Conservation (phyloP, 2,888 invertebrate species). For the Catocala fraxini region DNA sequence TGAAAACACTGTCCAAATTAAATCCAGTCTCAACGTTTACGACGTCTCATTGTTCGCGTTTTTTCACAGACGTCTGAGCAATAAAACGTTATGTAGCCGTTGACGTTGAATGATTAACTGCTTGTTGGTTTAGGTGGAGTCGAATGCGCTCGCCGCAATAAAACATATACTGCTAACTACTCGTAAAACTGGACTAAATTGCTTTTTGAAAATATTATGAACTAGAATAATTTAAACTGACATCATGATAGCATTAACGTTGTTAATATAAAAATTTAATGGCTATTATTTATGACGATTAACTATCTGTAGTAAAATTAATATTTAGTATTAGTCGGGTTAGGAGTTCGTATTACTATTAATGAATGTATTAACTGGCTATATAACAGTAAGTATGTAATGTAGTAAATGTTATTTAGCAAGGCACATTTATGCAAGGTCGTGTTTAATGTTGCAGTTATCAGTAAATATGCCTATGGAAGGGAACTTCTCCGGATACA, state of each 20-base stretch:
- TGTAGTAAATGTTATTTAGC: no score
- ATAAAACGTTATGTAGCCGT: slow-evolving; percentile 60
- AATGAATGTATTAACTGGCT: no score
- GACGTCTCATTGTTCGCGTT: slow-evolving; percentile 60
- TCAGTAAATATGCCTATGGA: slow-evolving; percentile 37
- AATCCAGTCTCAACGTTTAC: slow-evolving; percentile 66
- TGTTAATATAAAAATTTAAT: neutral
- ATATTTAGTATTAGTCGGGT: no score
- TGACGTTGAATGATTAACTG: slow-evolving; percentile 66
- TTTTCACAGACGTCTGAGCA: slow-evolving; percentile 60
- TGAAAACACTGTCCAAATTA: slow-evolving; percentile 71
- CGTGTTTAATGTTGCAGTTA: slow-evolving; percentile 6
- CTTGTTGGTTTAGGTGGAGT: slow-evolving; percentile 49
- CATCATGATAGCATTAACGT: slow-evolving; percentile 2
- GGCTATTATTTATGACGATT: no score
- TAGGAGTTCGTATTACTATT: neutral
- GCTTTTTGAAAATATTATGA: slow-evolving; percentile 44
- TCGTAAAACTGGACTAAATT: slow-evolving; percentile 56
- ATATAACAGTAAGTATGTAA: no score
- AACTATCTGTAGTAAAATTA: no score
- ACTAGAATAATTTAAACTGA: slow-evolving; percentile 7
- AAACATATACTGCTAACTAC: slow-evolving; percentile 53
- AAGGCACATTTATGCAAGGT: neutral
- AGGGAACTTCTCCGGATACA: slow-evolving; percentile 48
- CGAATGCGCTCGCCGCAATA: slow-evolving; percentile 55